Conservation (phyloP, 2,113 vertebrate genomes). For the Asarcornis scutulata region DNA sequence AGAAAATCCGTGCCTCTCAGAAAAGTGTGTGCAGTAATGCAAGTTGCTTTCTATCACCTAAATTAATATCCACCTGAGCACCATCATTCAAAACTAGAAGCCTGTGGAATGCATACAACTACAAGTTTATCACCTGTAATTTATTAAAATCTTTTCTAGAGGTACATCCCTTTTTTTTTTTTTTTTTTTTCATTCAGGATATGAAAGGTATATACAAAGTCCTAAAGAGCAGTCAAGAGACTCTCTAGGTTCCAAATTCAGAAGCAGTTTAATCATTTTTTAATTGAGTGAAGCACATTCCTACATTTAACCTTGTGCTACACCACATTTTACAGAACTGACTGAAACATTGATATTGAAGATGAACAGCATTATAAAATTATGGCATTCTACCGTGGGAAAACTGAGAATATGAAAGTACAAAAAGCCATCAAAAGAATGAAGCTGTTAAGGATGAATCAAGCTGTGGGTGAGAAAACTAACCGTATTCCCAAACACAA, state of each 20-base stretch:
- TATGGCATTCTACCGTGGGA: neutral
- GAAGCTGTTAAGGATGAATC: neutral
- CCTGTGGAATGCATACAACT: neutral
- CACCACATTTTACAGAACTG: neutral
- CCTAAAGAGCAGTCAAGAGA: neutral
- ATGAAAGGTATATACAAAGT: neutral
- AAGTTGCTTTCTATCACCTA: neutral
- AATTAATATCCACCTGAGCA: conserved; percentile 15
- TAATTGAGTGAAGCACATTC: neutral
- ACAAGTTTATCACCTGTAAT: neutral
- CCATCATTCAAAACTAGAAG: neutral
- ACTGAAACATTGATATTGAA: neutral
- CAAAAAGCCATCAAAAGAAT: neutral
- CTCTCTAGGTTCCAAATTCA: neutral
- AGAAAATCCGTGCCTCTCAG: neutral
- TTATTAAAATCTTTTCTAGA: neutral
- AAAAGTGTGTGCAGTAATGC: neutral
- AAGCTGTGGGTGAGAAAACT: neutral
- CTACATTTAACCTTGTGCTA: neutral
- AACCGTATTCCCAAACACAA: neutral
- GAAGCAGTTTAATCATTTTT: neutral
- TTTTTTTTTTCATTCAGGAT: neutral
- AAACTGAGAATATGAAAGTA: neutral
- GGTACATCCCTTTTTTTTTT: neutral
- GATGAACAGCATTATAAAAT: neutral